Evolutionary conservation across 2,888 invertebrate species (phyloP).

Genomic region (Pogonocherus hispidulus): DNA sequence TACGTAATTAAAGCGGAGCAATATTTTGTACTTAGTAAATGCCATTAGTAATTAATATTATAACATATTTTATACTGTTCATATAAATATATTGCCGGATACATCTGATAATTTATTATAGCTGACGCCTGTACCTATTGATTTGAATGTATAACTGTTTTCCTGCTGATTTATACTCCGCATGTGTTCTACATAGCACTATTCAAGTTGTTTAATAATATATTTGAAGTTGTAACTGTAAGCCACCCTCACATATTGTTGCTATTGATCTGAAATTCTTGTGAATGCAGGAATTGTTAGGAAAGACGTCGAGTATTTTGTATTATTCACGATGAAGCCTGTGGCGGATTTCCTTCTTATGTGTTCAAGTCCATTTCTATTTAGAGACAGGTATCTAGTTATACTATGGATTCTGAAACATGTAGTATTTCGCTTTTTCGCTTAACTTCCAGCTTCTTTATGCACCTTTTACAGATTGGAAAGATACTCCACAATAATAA

Average conservation of each 20-base stretch:
- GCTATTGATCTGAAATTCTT: slow-evolving; percentile 1
- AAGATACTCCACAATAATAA: slow-evolving; percentile 18
- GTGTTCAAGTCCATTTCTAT: slow-evolving; percentile 32
- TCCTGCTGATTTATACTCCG: background rate
- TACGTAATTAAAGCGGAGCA: too few relatives aligned
- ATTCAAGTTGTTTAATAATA: slow-evolving; percentile 1
- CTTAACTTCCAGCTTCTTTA: slow-evolving; percentile 30
- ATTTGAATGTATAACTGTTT: slow-evolving; percentile 1
- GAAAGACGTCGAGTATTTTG: slow-evolving; percentile 24
- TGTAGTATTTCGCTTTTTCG: slow-evolving; percentile 27
- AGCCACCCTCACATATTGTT: background rate
- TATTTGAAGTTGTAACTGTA: slow-evolving; percentile 2
- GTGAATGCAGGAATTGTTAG: background rate
- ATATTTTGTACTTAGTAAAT: too few relatives aligned
- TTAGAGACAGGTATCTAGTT: slow-evolving; percentile 27
- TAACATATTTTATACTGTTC: too few relatives aligned
- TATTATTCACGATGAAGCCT: slow-evolving; percentile 35
- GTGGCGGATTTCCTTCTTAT: slow-evolving; percentile 36
- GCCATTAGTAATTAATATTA: too few relatives aligned
- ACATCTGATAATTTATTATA: background rate
- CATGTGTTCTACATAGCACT: background rate
- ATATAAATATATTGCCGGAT: background rate
- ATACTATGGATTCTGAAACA: slow-evolving; percentile 30
- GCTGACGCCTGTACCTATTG: background rate
- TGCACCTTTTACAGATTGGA: slow-evolving; percentile 32